Evolutionary conservation across 2,797 vertebrate species (phyloP).

Genomic region (Gouania willdenowi): DNA sequence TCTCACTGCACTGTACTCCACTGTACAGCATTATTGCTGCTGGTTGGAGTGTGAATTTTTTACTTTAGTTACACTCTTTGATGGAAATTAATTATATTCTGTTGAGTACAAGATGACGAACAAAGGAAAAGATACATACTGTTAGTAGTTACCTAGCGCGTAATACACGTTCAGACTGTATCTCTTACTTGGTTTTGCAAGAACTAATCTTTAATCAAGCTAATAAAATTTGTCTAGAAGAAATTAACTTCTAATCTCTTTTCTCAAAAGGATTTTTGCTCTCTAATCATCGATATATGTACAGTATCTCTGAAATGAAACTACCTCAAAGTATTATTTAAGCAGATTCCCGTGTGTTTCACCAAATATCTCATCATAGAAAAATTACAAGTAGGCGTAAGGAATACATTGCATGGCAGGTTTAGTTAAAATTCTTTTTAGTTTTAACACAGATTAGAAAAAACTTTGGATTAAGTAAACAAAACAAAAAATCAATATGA

Average conservation of each 20-base stretch:
- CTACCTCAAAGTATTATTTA: too few relatives aligned
- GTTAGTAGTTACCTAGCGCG: too few relatives aligned
- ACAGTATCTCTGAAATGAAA: constrained; percentile 6
- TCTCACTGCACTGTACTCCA: constrained; percentile 34
- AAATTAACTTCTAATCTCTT: constrained; percentile 19
- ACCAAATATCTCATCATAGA: too few relatives aligned
- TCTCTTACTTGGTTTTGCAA: constrained; percentile 8
- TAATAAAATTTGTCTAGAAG: constrained; percentile 7
- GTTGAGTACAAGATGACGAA: constrained; percentile 40
- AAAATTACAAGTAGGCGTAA: too few relatives aligned
- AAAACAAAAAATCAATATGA: too few relatives aligned
- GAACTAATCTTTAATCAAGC: constrained; percentile 26
- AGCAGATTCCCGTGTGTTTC: too few relatives aligned
- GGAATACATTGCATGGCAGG: too few relatives aligned
- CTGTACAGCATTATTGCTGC: constrained; percentile 23
- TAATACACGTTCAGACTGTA: too few relatives aligned
- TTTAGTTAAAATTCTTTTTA: too few relatives aligned
- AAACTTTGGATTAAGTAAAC: too few relatives aligned
- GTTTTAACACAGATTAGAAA: too few relatives aligned
- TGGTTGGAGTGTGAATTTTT: constrained; percentile 11
- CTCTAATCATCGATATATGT: background rate
- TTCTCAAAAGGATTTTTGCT: constrained; percentile 2
- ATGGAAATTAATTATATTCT: constrained; percentile 48
- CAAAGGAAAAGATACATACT: constrained; percentile 6
- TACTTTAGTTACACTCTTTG: constrained; percentile 4